Evolutionary conservation across 1,140 invertebrate species (phyloP), one percentile per base, ranked within the genome.

Genomic region (Sycobia sp.): DNA sequence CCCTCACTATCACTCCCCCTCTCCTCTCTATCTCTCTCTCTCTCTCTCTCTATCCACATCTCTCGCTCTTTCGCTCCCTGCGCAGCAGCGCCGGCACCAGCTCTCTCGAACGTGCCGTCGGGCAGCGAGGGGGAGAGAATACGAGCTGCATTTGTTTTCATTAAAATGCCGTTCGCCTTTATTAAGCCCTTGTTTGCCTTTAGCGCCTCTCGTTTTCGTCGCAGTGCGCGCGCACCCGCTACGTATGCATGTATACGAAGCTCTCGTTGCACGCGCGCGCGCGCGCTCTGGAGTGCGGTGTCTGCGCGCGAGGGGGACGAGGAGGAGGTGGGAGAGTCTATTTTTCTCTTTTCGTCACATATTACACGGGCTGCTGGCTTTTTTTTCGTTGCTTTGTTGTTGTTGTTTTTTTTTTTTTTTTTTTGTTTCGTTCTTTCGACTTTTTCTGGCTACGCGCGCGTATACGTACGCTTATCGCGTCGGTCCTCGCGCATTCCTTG

Each of bases 71-170:
- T 10, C 29, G 16, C 18, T 38, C 4, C n/a, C n/a, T n/a, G n/a
- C n/a, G n/a, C n/a, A n/a, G n/a, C 10, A 32, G 25, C 14, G 46
- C 14, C 29, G 5, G 29, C 29, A 7, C 10, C 10, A 32, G 10
- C 10, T 4, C 43, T 46, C 43, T 23, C 39, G 22, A 38, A 49
- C 34, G 56, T 39, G 34, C 34, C 22, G 22, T 7, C 34, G 10
- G 50, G 50, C 4, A 13, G 38, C 7, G 25, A 22, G 39, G 25
- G 36, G 16, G 25, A 27, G 22, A 34, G 50, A 36, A 54, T 61
- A 53, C 49, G 39, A 72, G 69, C 71, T 70, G 69, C 73, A 73
- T 77, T 80, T 77, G 73, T 79, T 79, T 76, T 71, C 74, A 71
- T 75, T 79, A 76, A 77, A 77, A 78, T 72, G 70, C 62, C 67